Evolutionary conservation across 2,888 invertebrate genomes (phyloP), one percentile per base, ranked within the genome.

Genomic region (Lagria hirta): DNA sequence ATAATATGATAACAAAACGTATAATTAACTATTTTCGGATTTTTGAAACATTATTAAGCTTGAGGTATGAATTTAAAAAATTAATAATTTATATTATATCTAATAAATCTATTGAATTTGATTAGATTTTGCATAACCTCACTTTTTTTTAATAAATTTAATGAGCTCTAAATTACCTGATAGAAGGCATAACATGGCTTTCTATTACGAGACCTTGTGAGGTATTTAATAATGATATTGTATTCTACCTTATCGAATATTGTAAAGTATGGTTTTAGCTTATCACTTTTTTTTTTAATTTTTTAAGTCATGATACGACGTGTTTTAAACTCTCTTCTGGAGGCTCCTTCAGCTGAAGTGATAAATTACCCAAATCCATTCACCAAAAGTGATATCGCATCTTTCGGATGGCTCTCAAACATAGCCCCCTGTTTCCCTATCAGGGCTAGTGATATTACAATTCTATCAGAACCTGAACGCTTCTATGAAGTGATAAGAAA

Each of bases 401-500:
- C 57, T 27, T 65, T 73, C 46, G 60, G 58, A 16, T 85, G 84
- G 84, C 65, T 86, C 43, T 75, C 78, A 51, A 73, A 71, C 45
- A 69, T 77, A 18, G 73, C 83, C 22, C 84, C 85, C 18, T 85
- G 85, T 70, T 86, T 84, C 68, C 82, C 84, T 3, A 67, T 85
- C n/a, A 75, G 75, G 49, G 76, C 82, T 4, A 76, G 76, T 3
- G 81, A 85, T 75, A 78, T 92, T 23, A 79, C 78, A 53, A 79
- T 93, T 38, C 80, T 93, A 48, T 78, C 79, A 24, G 85, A 88
- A 59, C 93, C 93, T 0, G 73, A 73, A 32, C 79, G 79, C 46
- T 94, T 93, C 70, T 93, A 92, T 65, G 76, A 83, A 4, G 82
- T 79, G 0, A 65, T 93, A 7, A 69, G 86, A 51, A 75, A 84